Conservation (phyloP, 1,140 invertebrate species). For the Halictus rubicundus region DNA sequence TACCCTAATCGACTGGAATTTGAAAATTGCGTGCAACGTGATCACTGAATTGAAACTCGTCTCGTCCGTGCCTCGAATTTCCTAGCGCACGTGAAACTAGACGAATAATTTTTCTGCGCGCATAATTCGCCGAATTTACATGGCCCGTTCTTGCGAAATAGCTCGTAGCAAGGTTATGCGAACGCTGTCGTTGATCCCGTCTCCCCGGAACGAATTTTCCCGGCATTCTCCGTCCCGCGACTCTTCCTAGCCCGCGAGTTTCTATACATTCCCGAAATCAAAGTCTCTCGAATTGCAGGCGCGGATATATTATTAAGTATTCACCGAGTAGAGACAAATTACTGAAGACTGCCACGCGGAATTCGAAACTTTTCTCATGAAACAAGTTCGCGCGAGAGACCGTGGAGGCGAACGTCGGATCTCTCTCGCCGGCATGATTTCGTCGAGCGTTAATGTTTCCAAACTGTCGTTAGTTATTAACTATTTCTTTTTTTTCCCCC, state of each 20-base stretch:
- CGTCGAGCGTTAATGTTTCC: neutral
- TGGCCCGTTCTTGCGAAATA: neutral
- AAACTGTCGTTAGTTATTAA: slow-evolving; percentile 1
- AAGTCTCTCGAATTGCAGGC: slow-evolving; percentile 36
- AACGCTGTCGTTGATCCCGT: slow-evolving; percentile 14
- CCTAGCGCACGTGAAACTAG: no score
- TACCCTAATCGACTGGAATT: no score
- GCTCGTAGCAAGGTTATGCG: neutral
- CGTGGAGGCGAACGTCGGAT: neutral
- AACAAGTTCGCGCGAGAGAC: slow-evolving; percentile 21
- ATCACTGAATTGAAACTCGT: no score
- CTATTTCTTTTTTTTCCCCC: neutral
- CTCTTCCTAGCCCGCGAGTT: slow-evolving; percentile 21
- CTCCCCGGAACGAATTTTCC: neutral
- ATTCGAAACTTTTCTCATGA: slow-evolving; percentile 51
- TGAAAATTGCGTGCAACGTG: no score
- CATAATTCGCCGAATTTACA: no score
- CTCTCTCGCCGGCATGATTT: slow-evolving; percentile 1
- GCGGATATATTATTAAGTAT: slow-evolving; percentile 46
- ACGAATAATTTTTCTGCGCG: neutral
- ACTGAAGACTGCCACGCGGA: slow-evolving; percentile 29
- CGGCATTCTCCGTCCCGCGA: slow-evolving; percentile 2
- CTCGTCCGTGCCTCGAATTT: no score
- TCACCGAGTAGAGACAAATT: slow-evolving; percentile 45
- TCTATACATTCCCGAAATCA: slow-evolving; percentile 30